Base-by-base conservation (phyloP, 2,888 invertebrate species). In the Matsumyia berberina region DNA sequence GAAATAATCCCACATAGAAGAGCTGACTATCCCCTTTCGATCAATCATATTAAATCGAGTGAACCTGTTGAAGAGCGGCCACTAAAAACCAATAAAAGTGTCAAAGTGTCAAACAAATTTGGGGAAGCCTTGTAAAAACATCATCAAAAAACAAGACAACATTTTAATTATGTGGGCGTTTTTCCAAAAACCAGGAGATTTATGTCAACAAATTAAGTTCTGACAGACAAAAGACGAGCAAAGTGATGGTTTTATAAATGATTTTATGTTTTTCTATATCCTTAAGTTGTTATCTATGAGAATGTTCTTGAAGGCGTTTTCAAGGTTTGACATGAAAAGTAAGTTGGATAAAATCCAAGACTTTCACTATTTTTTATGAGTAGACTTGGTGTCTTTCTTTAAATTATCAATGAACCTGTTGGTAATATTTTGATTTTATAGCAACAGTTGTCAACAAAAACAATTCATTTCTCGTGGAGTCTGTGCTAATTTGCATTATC, bases 401-500 rank as follows among this genome's bases (percentile, higher is more conserved):
- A 58, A 58, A 8, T 39, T 42, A 24, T 58, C 24, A 57, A 37
- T 37, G 37, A 58, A 58, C 42, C 58, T 58, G 58, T 58, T 58
- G 58, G 11, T 8, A 11, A 39, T 58, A 58, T 24, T 39, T 58
- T 24, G 39, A 12, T 37, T 24, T 42, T 24, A 24, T 24, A 24
- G 24, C 24, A 24, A 11, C 19, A 24, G 12, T 39, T 39, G 11
- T 11, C 12, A 12, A 42, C 12, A 7, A 12, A 7, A 42, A 42
- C 24, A 42, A 15, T 15, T 15, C 12, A 42, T 15, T 1, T 37
- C 11, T 44, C 17, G 5, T 7, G 19, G 19, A 7, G 15, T 24
- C 4, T 11, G 24, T 24, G n/a, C 46, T 24, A 19, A 24, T 39
- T 58, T 15, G 1, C 33, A 33, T 15, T 35, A 57, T 57, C 35